Base-by-base conservation (phyloP, 2,888 invertebrate species). In the Phyllotreta striolata region DNA sequence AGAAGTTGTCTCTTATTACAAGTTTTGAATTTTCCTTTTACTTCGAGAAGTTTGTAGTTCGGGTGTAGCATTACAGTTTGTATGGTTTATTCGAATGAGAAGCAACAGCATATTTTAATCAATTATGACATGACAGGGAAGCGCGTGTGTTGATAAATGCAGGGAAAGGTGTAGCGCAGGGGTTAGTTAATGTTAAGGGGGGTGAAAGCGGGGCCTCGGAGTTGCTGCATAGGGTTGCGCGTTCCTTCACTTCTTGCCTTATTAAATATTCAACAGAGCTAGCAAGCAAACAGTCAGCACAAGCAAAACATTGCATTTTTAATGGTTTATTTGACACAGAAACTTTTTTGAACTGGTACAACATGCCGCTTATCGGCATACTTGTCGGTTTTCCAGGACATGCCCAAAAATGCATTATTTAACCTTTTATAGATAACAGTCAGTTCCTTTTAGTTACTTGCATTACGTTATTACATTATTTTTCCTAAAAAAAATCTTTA, bases 251-350 rank as follows among this genome's bases (percentile, higher is more conserved):
- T 66, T 66, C 70, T 70, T 46, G 68, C 60, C 67, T 67, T 70
- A 71, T 72, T 69, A 73, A 74, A 74, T 73, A 74, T 74, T 73
- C 70, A 74, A 68, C 63, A 64, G 59, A 70, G 73, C 72, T 70
- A 69, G 70, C 72, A 68, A 71, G 69, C 69, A 73, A 75, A 73
- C 72, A 71, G 69, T 73, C 70, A 66, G 66, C 70, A 69, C 68
- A 69, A 71, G 70, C 69, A 71, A 74, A 72, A 73, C 68, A 69
- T 66, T 73, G 63, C 72, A 74, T 73, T 76, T 77, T 77, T 75
- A 72, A 76, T 74, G 72, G 71, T 71, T 71, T 73, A 71, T 74
- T 73, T 75, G 73, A 73, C 73, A 74, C 70, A 71, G 70, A 74
- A 73, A 73, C 67, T 73, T 72, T 72, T 72, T 72, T 71, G 70